Percentiles rank a stretch among this genome's conserved stretches.
These are phyloP conservation scores for Megalopta genalis DNA, from an alignment of 1,140 invertebrate genomes.

Conservation along the genomic window DNA sequence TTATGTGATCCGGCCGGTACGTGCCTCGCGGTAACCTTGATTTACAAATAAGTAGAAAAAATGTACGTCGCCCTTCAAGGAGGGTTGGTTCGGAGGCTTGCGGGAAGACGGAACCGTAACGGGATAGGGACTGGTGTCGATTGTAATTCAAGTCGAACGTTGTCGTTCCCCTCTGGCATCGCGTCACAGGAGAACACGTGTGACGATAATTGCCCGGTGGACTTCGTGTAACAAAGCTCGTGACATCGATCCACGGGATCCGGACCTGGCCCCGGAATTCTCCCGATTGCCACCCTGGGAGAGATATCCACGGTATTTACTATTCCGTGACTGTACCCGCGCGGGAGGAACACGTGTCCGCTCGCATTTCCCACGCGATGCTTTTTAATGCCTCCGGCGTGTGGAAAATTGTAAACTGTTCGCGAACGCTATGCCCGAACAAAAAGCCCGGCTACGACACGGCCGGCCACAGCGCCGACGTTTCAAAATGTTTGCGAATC, in stretches of 20 bases:
- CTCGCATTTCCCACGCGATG: not conserved
- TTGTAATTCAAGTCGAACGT: constrained; percentile 6
- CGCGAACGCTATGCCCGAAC: too few relatives aligned
- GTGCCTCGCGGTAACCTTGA: too few relatives aligned
- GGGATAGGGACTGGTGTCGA: not conserved
- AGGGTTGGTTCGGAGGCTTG: not conserved
- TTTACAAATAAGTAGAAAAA: not conserved
- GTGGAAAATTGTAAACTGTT: constrained; percentile 8
- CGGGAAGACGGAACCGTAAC: not conserved
- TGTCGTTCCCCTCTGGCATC: not conserved
- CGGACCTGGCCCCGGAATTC: constrained; percentile 51
- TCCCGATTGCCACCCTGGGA: constrained; percentile 61
- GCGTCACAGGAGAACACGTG: constrained; percentile 31
- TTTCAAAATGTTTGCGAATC: not conserved
- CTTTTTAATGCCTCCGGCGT: constrained; percentile 14
- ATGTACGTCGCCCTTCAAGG: not conserved
- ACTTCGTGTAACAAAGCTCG: constrained; percentile 45
- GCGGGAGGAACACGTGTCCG: constrained; percentile 23
- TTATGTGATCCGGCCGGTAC: too few relatives aligned
- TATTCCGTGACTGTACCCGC: constrained; percentile 31
- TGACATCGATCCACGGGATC: constrained; percentile 59
- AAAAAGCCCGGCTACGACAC: not conserved
- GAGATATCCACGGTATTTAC: constrained; percentile 59
- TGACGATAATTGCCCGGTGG: constrained; percentile 35
- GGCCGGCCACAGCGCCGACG: not conserved